Conservation (phyloP, 2,888 invertebrate species). For the Aspidiotus destructor region DNA sequence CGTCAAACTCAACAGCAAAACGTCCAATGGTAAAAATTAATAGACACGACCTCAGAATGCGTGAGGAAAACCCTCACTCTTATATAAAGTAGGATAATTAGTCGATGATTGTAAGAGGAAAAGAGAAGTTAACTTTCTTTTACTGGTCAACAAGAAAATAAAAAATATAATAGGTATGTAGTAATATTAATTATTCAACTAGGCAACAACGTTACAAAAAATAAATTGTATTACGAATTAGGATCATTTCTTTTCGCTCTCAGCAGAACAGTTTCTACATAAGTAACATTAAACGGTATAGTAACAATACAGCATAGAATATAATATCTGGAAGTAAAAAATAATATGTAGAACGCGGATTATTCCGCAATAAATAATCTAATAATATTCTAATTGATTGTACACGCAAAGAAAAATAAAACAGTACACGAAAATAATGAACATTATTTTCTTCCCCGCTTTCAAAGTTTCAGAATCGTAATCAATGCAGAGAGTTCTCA, state of each 20-base stretch:
- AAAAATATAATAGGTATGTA: not conserved
- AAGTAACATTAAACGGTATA: no score
- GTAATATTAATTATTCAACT: constrained; percentile 19
- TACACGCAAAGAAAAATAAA: no score
- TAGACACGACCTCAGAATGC: constrained; percentile 1
- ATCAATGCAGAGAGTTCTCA: no score
- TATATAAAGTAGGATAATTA: constrained; percentile 1
- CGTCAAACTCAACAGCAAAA: constrained; percentile 20
- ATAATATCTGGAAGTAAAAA: not conserved
- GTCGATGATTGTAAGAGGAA: not conserved
- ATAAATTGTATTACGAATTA: not conserved
- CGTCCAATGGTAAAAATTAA: constrained; percentile 19
- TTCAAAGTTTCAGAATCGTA: no score
- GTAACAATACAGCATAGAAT: no score
- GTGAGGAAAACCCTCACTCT: not conserved
- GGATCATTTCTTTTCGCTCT: no score
- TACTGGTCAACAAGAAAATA: constrained; percentile 11
- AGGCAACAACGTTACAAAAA: constrained; percentile 23
- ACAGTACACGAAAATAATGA: no score
- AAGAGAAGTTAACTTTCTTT: constrained; percentile 2
- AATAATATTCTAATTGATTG: no score
- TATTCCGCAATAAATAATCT: not conserved
- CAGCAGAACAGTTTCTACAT: no score
- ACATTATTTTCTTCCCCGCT: no score
- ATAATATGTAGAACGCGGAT: not conserved